phyloP scores from a whole-genome alignment of 2,888 invertebrate genomes.

The Drosophila lacicola region DNA sequence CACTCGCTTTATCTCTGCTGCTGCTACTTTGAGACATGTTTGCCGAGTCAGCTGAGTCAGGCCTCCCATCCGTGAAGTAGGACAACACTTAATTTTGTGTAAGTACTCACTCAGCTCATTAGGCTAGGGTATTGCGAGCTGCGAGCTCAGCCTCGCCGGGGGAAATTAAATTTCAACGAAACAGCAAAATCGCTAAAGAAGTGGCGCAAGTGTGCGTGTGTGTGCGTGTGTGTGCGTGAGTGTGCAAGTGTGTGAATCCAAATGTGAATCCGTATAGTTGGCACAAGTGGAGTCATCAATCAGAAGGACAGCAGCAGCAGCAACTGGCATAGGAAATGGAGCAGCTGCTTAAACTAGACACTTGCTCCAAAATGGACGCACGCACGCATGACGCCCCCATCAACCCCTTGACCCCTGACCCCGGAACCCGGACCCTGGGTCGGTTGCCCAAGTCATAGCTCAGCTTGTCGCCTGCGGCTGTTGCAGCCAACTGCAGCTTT shows the following conservation, averaged over 20 bases:
- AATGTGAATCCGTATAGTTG: constrained; percentile 63
- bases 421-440: not conserved
- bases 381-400: constrained; percentile 18
- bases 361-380: constrained; percentile 15
- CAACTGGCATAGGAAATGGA: constrained; percentile 30
- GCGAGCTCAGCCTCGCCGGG: constrained; percentile 13
- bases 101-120: constrained; percentile 82
- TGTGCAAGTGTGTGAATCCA: constrained; percentile 33
- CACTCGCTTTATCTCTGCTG: constrained; percentile 25
- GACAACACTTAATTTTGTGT: constrained; percentile 81
- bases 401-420: not conserved
- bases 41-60: constrained; percentile 76
- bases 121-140: constrained; percentile 49
- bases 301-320: constrained; percentile 34
- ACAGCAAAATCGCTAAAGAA: constrained; percentile 28
- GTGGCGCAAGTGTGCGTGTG: constrained; percentile 6
- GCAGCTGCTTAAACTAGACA: constrained; percentile 7
- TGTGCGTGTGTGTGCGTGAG: constrained; percentile 23
- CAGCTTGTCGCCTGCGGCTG: constrained; percentile 59
- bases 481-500: constrained; percentile 58
- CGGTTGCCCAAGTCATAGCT: constrained; percentile 40
- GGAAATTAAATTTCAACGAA: constrained; percentile 54
- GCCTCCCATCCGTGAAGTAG: constrained; percentile 61
- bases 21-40: constrained; percentile 64
- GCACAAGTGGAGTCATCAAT: constrained; percentile 71